A percentile compares a stretch with the other conserved stretches of the same genome.
Conservation (phyloP, 2,113 vertebrate genomes). For the Arizona elegans region DNA sequence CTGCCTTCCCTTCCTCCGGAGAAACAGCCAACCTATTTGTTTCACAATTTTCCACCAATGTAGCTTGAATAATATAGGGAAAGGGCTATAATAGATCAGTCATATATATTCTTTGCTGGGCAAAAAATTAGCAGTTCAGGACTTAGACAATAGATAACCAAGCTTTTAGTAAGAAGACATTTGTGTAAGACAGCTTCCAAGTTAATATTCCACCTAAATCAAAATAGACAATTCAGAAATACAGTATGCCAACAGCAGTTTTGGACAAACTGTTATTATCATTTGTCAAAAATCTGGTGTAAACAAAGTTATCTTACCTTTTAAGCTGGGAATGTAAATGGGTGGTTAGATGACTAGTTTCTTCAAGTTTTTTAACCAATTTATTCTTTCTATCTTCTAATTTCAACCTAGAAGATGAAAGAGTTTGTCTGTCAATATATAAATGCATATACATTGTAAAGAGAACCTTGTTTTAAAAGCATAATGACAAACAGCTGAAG, state of each 20-base stretch:
- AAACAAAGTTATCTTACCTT: constrained; percentile 63
- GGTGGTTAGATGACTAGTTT: constrained; percentile 78
- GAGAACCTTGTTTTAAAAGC: not conserved
- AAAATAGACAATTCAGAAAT: not conserved
- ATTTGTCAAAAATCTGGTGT: not conserved
- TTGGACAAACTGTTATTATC: not conserved
- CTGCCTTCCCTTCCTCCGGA: too few relatives aligned
- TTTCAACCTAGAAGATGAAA: constrained; percentile 71
- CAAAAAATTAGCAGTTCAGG: not conserved
- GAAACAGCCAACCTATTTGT: not conserved
- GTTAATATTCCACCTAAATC: constrained; percentile 13
- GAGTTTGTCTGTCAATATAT: not conserved
- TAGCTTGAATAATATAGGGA: not conserved
- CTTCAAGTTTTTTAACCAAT: constrained; percentile 79
- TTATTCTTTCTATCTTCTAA: constrained; percentile 78
- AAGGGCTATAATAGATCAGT: not conserved
- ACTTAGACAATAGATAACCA: not conserved
- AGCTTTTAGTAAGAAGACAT: not conserved
- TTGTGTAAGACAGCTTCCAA: constrained; percentile 21
- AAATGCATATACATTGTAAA: not conserved
- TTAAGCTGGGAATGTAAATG: constrained; percentile 80
- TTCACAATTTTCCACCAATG: not conserved
- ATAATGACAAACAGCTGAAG: not conserved
- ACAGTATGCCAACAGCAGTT: not conserved
- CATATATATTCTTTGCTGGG: not conserved